Evolutionary conservation across 1,140 invertebrate genomes (phyloP), one percentile per base, ranked within the genome.

Genomic region (Penaeus japonicus): DNA sequence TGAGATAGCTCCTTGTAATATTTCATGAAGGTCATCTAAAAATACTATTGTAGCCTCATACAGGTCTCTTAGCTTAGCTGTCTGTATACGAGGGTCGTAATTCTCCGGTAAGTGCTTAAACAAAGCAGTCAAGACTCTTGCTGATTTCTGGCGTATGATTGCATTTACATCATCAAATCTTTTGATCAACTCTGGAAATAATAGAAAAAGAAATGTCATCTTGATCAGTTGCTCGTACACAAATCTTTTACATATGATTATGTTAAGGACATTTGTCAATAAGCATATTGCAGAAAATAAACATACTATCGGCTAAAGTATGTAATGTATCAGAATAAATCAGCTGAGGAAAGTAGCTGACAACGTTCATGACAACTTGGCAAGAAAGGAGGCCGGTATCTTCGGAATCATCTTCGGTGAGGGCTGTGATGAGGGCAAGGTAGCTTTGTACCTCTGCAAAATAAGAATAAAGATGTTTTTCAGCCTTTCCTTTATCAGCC

Each of bases 11-110:
- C 83, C 70, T 54, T 88, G 87, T 3, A 88, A 54, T 53, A 83
- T 77, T n/a, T 55, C 55, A 84, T 88, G 80, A 62, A 80, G 80
- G 59, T 88, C 87, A 88, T 88, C 87, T 39, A 88, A 27, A 30
- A 88, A 88, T 55, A 88, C 83, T 2, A 82, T 47, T 5, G 80
- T 73, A 62, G 39, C 53, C 22, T 77, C 39, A 78, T 77, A 88
- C 27, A 88, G 35, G 47, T 83, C 87, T 75, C 75, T 65, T 22
- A 88, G 87, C 10, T 24, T 65, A 18, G 65, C 80, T 22, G 70
- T 47, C 27, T 83, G 62, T 5, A 84, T 20, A 32, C n/a, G 55
- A 20, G 73, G 22, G 62, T 88, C 62, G 47, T 83, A 88, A 59
- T 77, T 77, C 53, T 88, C 70, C 5, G 87, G 87, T 22, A 88